Base-by-base conservation (phyloP, 2,113 vertebrate genomes). In the Numida meleagris region DNA sequence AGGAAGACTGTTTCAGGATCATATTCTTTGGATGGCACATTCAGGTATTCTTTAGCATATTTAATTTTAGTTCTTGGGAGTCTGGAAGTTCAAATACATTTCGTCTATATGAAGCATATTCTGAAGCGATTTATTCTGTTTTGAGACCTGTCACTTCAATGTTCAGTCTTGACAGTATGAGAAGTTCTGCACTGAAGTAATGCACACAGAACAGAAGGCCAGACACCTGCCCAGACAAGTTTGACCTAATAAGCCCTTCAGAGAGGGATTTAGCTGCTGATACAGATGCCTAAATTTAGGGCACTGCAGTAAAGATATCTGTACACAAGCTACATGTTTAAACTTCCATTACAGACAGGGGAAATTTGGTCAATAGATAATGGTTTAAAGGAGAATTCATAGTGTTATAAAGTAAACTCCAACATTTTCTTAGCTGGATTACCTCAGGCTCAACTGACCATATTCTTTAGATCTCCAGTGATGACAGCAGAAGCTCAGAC, bases 101-200 rank as follows among this genome's bases (percentile, higher is more conserved):
- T 94, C 1, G 51, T 89, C 53, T 73, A 59, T 85, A 91, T 80
- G 92, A 75, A 92, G 73, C 34, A 82, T 66, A 82, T 73, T 95
- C 63, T 71, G 38, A 72, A 94, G 58, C n/a, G 79, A 79, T 82
- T 92, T 87, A 67, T 90, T 90, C 24, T 91, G 42, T 87, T 94
- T 80, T 91, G 48, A 91, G 82, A 90, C 34, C 61, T 90, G 51
- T 81, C 79, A 86, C 23, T 87, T 88, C 59, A 79, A 24, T 88
- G 42, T 80, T 95, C 66, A 63, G 3, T 88, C 43, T 42, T 74
- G 65, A 68, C 14, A 23, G 42, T 12, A 36, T 5, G 17, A 89
- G 57, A 84, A 79, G 68, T 83, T 89, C 59, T 89, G 63, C 33
- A 38, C 25, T 17, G 53, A 84, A 75, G 40, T 74, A 78, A 46